A percentile compares a stretch with the other conserved stretches of the same genome.
phyloP scores from a whole-genome alignment of 2,113 vertebrate species.

The Procavia capensis region DNA sequence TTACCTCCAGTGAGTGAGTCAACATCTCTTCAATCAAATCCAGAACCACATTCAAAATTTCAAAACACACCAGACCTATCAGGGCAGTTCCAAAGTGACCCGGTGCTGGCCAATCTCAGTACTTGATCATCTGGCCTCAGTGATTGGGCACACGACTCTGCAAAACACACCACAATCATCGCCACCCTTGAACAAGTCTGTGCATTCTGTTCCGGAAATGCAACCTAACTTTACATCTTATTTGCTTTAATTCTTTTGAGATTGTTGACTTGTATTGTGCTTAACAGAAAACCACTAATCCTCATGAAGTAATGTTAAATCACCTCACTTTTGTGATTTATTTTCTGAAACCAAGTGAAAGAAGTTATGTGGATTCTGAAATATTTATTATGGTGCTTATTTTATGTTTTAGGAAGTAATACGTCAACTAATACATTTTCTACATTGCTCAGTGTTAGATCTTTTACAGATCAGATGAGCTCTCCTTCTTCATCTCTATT shows the following conservation, averaged over 20 bases:
- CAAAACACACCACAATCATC: neutral
- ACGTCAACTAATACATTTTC: neutral
- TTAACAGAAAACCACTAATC: conserved; percentile 22
- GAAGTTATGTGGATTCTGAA: neutral
- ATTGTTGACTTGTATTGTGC: neutral
- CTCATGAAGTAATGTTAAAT: neutral
- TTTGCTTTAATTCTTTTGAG: neutral
- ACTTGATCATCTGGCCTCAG: neutral
- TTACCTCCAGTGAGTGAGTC: neutral
- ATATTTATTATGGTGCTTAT: neutral
- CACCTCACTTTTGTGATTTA: neutral
- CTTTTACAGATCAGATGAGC: neutral
- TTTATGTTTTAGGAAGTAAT: neutral
- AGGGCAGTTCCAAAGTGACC: neutral
- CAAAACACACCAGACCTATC: neutral
- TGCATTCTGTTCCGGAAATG: neutral
- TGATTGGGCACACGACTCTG: neutral
- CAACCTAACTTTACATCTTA: neutral
- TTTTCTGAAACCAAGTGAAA: neutral
- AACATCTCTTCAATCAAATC: neutral
- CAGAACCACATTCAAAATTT: neutral
- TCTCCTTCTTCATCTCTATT: conserved; percentile 12
- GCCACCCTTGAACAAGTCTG: neutral
- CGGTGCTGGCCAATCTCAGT: neutral
- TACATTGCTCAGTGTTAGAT: neutral